Conservation (phyloP, 2,113 vertebrate genomes). For the Solea senegalensis region DNA sequence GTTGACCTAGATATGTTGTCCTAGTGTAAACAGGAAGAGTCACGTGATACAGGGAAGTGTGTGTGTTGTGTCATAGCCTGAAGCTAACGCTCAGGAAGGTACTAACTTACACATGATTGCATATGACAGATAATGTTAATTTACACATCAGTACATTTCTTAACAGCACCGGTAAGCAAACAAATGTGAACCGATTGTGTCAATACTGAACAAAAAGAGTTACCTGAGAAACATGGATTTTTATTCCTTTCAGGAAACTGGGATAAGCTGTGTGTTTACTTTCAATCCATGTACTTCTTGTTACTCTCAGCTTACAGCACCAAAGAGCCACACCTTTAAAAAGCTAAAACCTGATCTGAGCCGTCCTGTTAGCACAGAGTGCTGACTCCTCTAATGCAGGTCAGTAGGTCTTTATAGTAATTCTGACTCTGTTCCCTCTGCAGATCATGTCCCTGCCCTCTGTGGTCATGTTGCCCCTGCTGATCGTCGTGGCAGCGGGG, state of each 20-base stretch:
- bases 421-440: slow-evolving; percentile 40
- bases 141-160: too few relatives aligned
- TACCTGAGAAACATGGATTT: neutral
- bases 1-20: too few relatives aligned
- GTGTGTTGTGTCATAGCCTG: neutral
- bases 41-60: neutral
- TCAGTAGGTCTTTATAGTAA: slow-evolving; percentile 11
- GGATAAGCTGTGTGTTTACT: neutral
- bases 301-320: slow-evolving; percentile 3
- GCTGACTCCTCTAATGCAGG: slow-evolving; percentile 11
- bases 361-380: slow-evolving; percentile 11
- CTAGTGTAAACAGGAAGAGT: neutral
- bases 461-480: slow-evolving; percentile 85
- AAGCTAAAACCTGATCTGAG: slow-evolving; percentile 11
- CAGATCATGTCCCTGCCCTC: slow-evolving; percentile 85
- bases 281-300: neutral
- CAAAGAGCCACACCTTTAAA: neutral
- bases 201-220: too few relatives aligned
- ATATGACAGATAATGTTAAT: slow-evolving; percentile 22
- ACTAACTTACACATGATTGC: neutral
- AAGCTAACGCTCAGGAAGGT: neutral
- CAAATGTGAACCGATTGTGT: too few relatives aligned
- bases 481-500: slow-evolving; percentile 88
- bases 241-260: neutral
- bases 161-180: too few relatives aligned